Evolutionary conservation across 2,888 invertebrate genomes (phyloP).

Genomic region (Melinaea marsaeus): DNA sequence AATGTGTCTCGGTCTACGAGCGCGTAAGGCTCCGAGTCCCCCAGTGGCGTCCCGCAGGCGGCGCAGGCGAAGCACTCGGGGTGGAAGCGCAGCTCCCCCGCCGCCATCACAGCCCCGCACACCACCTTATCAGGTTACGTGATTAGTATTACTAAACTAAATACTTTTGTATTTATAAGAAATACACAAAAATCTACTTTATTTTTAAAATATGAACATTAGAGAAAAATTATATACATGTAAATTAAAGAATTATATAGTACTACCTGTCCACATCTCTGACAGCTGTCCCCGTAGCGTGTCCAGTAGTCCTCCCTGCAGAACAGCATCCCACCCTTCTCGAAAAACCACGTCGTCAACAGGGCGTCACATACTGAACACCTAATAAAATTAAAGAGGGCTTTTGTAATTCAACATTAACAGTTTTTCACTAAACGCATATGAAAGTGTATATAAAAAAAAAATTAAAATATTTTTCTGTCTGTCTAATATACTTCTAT

Average conservation of each 20-base stretch:
- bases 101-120: conserved; percentile 95
- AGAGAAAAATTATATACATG: too few relatives aligned
- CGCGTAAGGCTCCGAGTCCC: conserved; percentile 95
- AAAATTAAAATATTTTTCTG: too few relatives aligned
- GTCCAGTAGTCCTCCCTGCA: conserved; percentile 94
- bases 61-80: conserved; percentile 96
- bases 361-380: conserved; percentile 93
- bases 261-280: conserved; percentile 87
- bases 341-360: conserved; percentile 94
- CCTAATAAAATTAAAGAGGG: conserved; percentile 59
- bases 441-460: too few relatives aligned
- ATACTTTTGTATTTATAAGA: too few relatives aligned
- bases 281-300: conserved; percentile 92
- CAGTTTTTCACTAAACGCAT: too few relatives aligned
- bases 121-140: conserved; percentile 51
- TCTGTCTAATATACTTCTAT: too few relatives aligned
- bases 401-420: too few relatives aligned
- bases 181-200: too few relatives aligned
- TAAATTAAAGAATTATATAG: conserved; percentile 23
- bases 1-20: conserved; percentile 92
- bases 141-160: too few relatives aligned
- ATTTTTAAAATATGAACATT: too few relatives aligned
- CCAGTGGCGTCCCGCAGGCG: conserved; percentile 89
- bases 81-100: conserved; percentile 96
- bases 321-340: conserved; percentile 92